These are phyloP conservation scores for Chionodraco myersi DNA, from an alignment of 2,113 vertebrate species.

Conservation along the genomic window DNA sequence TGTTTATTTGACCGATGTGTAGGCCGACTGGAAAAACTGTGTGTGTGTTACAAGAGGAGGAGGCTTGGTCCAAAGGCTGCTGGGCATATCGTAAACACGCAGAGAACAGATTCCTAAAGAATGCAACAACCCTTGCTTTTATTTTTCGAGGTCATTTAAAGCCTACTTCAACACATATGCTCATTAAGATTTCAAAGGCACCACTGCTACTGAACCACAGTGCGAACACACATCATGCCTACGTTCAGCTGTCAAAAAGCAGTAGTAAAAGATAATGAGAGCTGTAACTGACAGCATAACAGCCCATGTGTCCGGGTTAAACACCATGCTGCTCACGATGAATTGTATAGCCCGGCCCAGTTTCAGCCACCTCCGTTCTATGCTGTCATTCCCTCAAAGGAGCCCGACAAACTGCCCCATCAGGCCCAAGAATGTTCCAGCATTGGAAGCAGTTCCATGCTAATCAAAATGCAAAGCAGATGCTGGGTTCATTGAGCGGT, in stretches of 20 bases:
- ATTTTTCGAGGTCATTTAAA: neutral
- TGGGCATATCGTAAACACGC: slow-evolving; percentile 35
- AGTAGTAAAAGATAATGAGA: slow-evolving; percentile 23
- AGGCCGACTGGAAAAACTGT: slow-evolving; percentile 64
- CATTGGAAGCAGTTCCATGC: slow-evolving; percentile 52
- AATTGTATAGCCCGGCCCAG: slow-evolving; percentile 13
- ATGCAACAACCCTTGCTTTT: neutral
- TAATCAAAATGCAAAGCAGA: slow-evolving; percentile 77
- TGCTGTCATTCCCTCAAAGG: slow-evolving; percentile 57
- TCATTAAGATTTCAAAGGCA: slow-evolving; percentile 8
- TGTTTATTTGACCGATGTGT: slow-evolving; percentile 71
- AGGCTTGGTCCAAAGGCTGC: slow-evolving; percentile 32
- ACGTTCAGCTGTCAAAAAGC: slow-evolving; percentile 25
- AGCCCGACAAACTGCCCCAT: slow-evolving; percentile 44
- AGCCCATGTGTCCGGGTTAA: slow-evolving; percentile 37
- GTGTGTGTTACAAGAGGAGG: slow-evolving; percentile 61
- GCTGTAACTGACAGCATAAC: slow-evolving; percentile 6
- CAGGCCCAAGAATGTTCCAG: slow-evolving; percentile 49
- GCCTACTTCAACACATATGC: neutral
- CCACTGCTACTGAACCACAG: neutral
- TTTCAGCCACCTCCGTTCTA: slow-evolving; percentile 17
- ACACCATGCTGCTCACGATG: slow-evolving; percentile 29
- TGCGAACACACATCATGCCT: slow-evolving; percentile 1
- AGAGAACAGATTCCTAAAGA: neutral
- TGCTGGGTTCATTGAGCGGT: slow-evolving; percentile 41